Percentiles rank a stretch among this genome's conserved stretches.
These are phyloP conservation scores for Mimas tiliae DNA, from an alignment of 2,888 invertebrate species.

Conservation along the genomic window DNA sequence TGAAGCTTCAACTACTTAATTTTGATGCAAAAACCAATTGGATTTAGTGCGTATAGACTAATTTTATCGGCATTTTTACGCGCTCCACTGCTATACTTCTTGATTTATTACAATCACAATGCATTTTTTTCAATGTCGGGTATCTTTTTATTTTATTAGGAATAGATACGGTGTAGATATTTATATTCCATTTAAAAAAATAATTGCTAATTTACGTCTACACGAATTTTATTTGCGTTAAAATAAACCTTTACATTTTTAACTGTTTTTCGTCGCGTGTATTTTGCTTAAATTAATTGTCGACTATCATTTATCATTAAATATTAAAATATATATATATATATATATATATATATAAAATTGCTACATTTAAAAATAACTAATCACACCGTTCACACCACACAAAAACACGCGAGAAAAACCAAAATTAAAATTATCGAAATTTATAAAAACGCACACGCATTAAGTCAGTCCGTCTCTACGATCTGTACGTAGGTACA, in stretches of 20 bases:
- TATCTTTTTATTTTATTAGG: too few species aligned
- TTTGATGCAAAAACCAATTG: constrained; percentile 19
- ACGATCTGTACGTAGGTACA: background rate
- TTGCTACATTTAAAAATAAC: background rate
- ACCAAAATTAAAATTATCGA: background rate
- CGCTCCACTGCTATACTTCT: constrained; percentile 41
- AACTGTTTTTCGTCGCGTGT: too few species aligned
- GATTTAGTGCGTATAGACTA: constrained; percentile 14
- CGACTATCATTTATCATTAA: too few species aligned
- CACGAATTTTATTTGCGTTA: too few species aligned
- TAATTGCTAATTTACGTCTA: too few species aligned
- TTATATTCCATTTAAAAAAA: too few species aligned
- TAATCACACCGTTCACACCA: constrained; percentile 15
- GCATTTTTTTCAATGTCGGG: background rate
- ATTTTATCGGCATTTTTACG: background rate
- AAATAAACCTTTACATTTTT: too few species aligned
- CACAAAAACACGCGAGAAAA: constrained; percentile 11
- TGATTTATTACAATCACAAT: background rate
- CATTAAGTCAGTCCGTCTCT: background rate
- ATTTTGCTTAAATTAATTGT: too few species aligned
- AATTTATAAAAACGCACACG: background rate
- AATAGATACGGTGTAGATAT: too few species aligned
- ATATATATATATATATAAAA: too few species aligned
- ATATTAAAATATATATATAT: too few species aligned
- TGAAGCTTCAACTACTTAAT: constrained; percentile 27